Conservation (phyloP, 2,113 vertebrate species). For the Amblyopsis rosae region DNA sequence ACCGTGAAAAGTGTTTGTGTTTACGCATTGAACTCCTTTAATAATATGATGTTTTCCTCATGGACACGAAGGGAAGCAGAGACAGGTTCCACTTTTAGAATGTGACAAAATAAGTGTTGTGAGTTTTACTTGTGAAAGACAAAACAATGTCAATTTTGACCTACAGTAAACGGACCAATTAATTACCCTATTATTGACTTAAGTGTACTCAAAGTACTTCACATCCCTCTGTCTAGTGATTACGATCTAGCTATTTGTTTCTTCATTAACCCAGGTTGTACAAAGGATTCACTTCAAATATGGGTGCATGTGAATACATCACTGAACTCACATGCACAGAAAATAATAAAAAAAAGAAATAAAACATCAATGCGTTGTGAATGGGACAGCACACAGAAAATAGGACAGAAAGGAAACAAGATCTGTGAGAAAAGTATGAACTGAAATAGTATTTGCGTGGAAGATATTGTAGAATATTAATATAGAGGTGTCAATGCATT, state of each 20-base stretch:
- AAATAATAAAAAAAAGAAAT: no score
- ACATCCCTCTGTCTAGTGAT: no score
- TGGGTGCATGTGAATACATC: no score
- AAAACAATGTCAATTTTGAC: neutral
- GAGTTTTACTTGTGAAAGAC: neutral
- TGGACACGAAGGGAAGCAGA: neutral
- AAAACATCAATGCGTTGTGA: neutral
- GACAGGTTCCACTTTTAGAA: constrained; percentile 5
- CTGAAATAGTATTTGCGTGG: constrained; percentile 9
- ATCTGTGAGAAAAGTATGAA: constrained; percentile 4
- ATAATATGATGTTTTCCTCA: neutral
- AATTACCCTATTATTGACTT: no score
- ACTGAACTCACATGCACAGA: no score
- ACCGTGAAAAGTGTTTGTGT: constrained; percentile 10
- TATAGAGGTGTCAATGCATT: constrained; percentile 50
- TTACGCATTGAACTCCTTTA: neutral
- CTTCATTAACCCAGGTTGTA: no score
- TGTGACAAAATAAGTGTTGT: neutral
- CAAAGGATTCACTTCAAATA: no score
- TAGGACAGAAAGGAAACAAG: constrained; percentile 27
- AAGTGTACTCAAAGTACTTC: no score
- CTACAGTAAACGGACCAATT: no score
- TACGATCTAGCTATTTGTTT: no score
- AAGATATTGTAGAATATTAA: constrained; percentile 27
- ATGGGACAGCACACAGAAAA: constrained; percentile 25